Conservation (phyloP, 2,888 invertebrate species). For the Cryptophagus acutangulus region DNA sequence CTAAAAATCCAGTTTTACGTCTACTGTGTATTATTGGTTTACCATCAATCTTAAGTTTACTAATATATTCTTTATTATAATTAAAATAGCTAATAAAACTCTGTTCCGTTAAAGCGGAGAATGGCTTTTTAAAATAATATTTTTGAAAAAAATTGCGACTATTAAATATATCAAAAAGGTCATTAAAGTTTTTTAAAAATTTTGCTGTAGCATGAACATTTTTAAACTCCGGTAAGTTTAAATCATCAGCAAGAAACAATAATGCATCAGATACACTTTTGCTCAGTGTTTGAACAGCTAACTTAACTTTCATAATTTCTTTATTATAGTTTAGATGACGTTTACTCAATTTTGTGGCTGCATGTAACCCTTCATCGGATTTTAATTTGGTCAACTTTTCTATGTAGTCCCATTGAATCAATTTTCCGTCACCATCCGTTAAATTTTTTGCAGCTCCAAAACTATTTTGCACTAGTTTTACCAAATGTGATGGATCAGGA, state of each 20-base stretch:
- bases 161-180: constrained; percentile 22
- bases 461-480: constrained; percentile 9
- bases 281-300: constrained; percentile 21
- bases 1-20: constrained; percentile 17
- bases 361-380: constrained; percentile 18
- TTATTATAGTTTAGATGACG: constrained; percentile 20
- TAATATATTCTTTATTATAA: constrained; percentile 8
- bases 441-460: background rate
- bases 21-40: constrained; percentile 9
- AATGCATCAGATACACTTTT: constrained; percentile 22
- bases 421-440: background rate
- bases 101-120: constrained; percentile 11
- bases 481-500: constrained; percentile 17
- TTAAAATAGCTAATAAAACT: constrained; percentile 11
- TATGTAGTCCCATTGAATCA: constrained; percentile 17
- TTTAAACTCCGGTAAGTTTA: constrained; percentile 13
- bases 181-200: constrained; percentile 18
- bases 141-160: constrained; percentile 14
- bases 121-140: constrained; percentile 19
- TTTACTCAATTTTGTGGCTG: constrained; percentile 19
- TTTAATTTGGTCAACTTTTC: constrained; percentile 16
- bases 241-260: constrained; percentile 13
- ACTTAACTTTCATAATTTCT: constrained; percentile 22
- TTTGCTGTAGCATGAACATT: constrained; percentile 14
- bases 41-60: constrained; percentile 2